Evolutionary conservation across 2,797 vertebrate species (phyloP), one percentile per base, ranked within the genome.

Genomic region (Cottoperca gobio): DNA sequence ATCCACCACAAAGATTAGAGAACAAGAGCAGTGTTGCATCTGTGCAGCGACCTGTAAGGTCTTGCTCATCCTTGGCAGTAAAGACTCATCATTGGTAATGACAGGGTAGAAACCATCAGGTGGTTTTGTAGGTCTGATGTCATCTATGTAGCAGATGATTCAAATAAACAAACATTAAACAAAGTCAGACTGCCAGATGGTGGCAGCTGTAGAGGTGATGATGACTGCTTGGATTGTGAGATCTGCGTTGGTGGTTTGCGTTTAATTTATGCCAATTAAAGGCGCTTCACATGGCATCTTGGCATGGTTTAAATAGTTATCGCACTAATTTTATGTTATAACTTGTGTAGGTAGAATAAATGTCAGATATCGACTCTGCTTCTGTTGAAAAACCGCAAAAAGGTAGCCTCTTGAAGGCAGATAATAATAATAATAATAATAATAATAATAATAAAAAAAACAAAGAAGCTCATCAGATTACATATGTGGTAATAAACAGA

Each of bases 71-170:
- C 11, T 66, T 63, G 61, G 83, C 84, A 79, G 74, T 48, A 19
- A 63, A 68, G 68, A 17, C 43, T 67, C 62, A 13, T 74, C 63
- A 17, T 52, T 50, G 9, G 10, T 72, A 89, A 91, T 90, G 69
- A 88, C 61, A 70, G 80, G 73, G 68, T 81, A n/a, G 75, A 69
- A 70, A 6, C 40, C 5, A 12, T 42, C 17, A 9, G 42, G 49
- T 59, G 79, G 60, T 57, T 83, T 75, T 79, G 76, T 78, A 17
- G 31, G 21, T 50, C 46, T 91, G 90, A 90, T 85, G 69, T 90
- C 86, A 93, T 88, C 55, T 37, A 17, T 69, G 70, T 76, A 65
- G 39, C 68, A 23, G 75, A 79, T 69, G 83, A 88, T 48, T 81
- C 75, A 79, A 55, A 65, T 49, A 84, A 73, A 79, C 54, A 75